phyloP scores from a whole-genome alignment of 2,797 vertebrate species.

The Halcyon leucocephala region DNA sequence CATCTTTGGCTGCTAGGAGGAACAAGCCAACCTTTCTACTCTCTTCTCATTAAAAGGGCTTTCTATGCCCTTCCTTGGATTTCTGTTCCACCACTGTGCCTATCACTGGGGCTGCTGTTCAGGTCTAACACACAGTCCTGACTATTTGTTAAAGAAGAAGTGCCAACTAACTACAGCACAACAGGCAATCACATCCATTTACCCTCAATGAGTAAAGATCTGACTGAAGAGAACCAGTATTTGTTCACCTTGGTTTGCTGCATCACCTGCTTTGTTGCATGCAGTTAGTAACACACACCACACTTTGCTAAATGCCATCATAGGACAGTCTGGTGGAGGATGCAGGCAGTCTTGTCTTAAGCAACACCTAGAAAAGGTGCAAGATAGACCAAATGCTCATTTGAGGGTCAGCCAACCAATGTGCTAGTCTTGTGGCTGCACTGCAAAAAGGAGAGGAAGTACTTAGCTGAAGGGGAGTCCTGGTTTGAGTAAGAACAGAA shows the following conservation, averaged over 20 bases:
- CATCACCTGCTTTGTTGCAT: neutral
- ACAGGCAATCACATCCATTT: neutral
- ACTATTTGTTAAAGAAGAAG: neutral
- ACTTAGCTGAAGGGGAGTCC: neutral
- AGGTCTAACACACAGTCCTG: neutral
- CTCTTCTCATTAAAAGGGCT: neutral
- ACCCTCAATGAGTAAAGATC: neutral
- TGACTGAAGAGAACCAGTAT: neutral
- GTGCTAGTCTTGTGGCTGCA: neutral
- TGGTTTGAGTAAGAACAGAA: too few species aligned
- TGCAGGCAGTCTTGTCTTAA: neutral
- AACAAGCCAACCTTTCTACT: neutral
- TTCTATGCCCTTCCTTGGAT: neutral
- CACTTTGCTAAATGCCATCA: neutral
- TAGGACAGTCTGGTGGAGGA: neutral
- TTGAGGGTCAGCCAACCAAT: rapidly evolving
- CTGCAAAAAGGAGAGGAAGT: neutral
- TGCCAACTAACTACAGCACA: neutral
- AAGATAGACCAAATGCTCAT: neutral
- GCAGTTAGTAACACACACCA: rapidly evolving
- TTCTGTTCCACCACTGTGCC: rapidly evolving
- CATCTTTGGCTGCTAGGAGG: neutral
- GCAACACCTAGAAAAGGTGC: neutral
- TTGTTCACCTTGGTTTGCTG: neutral
- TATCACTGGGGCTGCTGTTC: neutral